phyloP scores from a whole-genome alignment of 2,888 invertebrate species.

The Mythimna pallens region DNA sequence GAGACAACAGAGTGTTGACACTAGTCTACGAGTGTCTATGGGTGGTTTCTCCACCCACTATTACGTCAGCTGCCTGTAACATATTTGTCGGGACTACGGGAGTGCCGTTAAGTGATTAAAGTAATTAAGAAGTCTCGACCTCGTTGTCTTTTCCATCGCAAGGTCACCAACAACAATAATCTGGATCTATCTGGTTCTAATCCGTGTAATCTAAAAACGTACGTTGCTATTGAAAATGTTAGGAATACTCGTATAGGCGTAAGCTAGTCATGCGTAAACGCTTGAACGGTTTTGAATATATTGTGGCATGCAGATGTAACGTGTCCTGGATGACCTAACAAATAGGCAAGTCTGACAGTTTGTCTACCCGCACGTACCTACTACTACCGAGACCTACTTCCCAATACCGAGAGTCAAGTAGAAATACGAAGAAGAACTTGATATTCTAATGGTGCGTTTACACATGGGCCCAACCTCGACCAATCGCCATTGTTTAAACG shows the following conservation, averaged over 20 bases:
- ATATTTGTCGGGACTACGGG: slow-evolving; percentile 5
- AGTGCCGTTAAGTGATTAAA: slow-evolving; percentile 34
- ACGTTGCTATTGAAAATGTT: not conserved
- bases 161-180: slow-evolving; percentile 2
- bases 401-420: not conserved
- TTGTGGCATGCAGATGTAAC: not conserved
- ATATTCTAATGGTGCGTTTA: not conserved
- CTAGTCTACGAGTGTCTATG: not conserved
- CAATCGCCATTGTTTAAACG: too few species aligned
- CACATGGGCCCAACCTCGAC: too few species aligned
- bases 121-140: slow-evolving; percentile 16
- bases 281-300: not conserved
- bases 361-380: not conserved
- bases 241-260: not conserved
- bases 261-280: not conserved
- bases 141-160: not conserved
- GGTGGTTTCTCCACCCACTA: not conserved
- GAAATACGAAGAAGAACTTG: slow-evolving; percentile 6
- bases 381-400: too few species aligned
- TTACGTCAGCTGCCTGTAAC: slow-evolving; percentile 15
- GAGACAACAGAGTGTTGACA: slow-evolving; percentile 11
- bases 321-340: not conserved
- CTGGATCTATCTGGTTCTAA: not conserved
- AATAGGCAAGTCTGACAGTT: not conserved
- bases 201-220: not conserved